These are phyloP conservation scores for Spicauda simplicius DNA, from an alignment of 2,888 invertebrate genomes.

Conservation along the genomic window DNA sequence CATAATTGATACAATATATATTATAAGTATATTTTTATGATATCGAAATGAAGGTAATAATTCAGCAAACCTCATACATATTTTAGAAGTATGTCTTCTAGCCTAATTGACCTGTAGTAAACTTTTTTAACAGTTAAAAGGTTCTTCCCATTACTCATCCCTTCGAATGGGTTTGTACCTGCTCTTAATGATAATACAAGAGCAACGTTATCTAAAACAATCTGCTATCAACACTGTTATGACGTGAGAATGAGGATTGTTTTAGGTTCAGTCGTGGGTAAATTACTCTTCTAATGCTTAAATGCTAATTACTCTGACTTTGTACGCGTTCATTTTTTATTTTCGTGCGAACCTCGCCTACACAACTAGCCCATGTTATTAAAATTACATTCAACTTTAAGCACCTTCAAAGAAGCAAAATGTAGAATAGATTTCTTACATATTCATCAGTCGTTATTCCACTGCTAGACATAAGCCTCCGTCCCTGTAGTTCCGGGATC, in stretches of 20 bases:
- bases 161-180: conserved; percentile 14
- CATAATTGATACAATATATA: no score
- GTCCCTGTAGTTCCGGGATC: no score
- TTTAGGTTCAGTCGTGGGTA: conserved; percentile 62
- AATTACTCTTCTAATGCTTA: conserved; percentile 58
- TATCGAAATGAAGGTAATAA: no score
- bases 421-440: no score
- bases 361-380: conserved; percentile 40
- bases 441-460: no score
- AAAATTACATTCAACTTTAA: conserved; percentile 25
- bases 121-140: not conserved
- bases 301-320: conserved; percentile 61
- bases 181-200: conserved; percentile 40
- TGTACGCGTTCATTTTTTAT: conserved; percentile 49
- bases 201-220: conserved; percentile 48
- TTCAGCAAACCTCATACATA: not conserved
- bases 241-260: conserved; percentile 73
- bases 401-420: not conserved
- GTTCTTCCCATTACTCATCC: not conserved
- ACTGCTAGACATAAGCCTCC: no score
- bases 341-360: conserved; percentile 50
- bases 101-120: not conserved
- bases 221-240: conserved; percentile 65
- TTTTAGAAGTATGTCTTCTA: not conserved
- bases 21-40: no score